Evolutionary conservation across 1,140 invertebrate genomes (phyloP).

Genomic region (Latrodectus geometricus): DNA sequence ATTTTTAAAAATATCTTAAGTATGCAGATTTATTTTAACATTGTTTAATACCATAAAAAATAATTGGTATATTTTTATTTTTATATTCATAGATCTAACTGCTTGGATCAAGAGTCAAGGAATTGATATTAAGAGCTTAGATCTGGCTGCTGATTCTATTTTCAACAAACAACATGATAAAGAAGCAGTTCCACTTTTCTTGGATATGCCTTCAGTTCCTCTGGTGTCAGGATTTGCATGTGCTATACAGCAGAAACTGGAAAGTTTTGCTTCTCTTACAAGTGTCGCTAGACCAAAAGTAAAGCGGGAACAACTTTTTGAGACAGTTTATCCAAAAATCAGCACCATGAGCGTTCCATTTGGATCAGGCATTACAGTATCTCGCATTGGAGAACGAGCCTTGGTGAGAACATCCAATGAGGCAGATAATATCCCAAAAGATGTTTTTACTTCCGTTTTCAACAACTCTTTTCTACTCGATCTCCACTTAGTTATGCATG

Average conservation of each 20-base stretch:
- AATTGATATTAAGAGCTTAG: slow-evolving; percentile 63
- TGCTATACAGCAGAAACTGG: slow-evolving; percentile 60
- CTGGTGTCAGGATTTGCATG: slow-evolving; percentile 62
- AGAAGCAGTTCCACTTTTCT: slow-evolving; percentile 48
- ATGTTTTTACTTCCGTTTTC: slow-evolving; percentile 92
- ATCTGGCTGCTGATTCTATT: slow-evolving; percentile 54
- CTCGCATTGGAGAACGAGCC: slow-evolving; percentile 79
- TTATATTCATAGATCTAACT: slow-evolving; percentile 57
- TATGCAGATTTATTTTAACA: too few relatives aligned
- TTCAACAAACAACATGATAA: slow-evolving; percentile 26
- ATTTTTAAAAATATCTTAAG: too few relatives aligned
- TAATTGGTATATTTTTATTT: too few relatives aligned
- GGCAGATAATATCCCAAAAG: slow-evolving; percentile 81
- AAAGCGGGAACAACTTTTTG: slow-evolving; percentile 63
- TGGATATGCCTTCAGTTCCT: slow-evolving; percentile 63
- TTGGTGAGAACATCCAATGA: slow-evolving; percentile 73
- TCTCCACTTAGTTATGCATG: slow-evolving; percentile 89
- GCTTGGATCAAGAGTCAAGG: slow-evolving; percentile 64
- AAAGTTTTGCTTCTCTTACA: slow-evolving; percentile 61
- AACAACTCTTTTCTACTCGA: slow-evolving; percentile 94
- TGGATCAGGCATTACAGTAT: slow-evolving; percentile 85
- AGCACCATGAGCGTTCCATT: slow-evolving; percentile 64
- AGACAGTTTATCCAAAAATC: slow-evolving; percentile 63
- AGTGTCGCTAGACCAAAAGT: slow-evolving; percentile 63
- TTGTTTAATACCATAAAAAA: too few relatives aligned